Conservation (phyloP, 2,113 vertebrate species). For the Henicopernis longicauda region DNA sequence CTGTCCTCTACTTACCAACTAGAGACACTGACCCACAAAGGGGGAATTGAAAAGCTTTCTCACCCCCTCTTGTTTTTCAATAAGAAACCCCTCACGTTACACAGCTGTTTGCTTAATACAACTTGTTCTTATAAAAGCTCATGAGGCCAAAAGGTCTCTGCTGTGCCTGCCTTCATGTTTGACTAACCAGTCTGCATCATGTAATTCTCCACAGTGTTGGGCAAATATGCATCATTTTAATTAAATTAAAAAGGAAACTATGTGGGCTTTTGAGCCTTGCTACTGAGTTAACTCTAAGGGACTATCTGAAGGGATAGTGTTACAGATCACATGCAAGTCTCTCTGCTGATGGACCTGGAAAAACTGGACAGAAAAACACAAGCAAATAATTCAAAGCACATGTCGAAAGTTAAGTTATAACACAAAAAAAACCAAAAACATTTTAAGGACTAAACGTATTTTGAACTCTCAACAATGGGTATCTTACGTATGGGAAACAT, state of each 20-base stretch:
- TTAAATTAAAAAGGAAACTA: slow-evolving; percentile 32
- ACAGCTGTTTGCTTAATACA: slow-evolving; percentile 56
- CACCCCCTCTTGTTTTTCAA: slow-evolving; percentile 32
- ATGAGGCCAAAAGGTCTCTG: slow-evolving; percentile 29
- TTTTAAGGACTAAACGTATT: neutral
- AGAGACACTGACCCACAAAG: neutral
- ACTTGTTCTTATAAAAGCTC: slow-evolving; percentile 38
- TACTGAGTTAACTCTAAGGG: slow-evolving; percentile 2
- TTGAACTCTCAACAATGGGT: neutral
- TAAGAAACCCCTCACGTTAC: slow-evolving; percentile 19
- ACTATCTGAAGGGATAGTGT: slow-evolving; percentile 14
- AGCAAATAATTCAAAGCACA: slow-evolving; percentile 48
- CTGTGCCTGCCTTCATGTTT: slow-evolving; percentile 14
- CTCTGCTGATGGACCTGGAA: neutral
- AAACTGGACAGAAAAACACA: neutral
- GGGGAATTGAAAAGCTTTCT: slow-evolving; percentile 21
- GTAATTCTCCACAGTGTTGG: slow-evolving; percentile 9
- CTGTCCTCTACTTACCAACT: neutral
- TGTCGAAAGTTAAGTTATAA: neutral
- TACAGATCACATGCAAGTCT: slow-evolving; percentile 24
- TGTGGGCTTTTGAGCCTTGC: neutral
- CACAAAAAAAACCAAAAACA: neutral
- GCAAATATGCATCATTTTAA: slow-evolving; percentile 32
- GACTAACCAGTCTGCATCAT: slow-evolving; percentile 22
- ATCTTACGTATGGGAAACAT: neutral